Evolutionary conservation across 1,140 invertebrate species (phyloP).

Genomic region (Neodiprion lecontei): DNA sequence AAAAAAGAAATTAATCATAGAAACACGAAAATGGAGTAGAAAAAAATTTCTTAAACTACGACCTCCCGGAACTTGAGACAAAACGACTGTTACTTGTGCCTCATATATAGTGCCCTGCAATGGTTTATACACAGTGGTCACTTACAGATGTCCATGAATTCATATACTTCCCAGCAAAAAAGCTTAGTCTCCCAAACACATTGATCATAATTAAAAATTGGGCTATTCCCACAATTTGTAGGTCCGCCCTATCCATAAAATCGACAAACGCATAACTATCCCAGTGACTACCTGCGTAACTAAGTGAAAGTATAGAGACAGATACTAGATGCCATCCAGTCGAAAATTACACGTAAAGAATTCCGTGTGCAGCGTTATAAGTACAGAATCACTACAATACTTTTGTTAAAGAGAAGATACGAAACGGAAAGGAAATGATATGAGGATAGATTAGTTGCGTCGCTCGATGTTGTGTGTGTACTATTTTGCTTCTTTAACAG

Average conservation of each 20-base stretch:
- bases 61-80: background rate
- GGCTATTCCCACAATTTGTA: background rate
- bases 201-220: background rate
- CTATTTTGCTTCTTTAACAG: conserved; percentile 62
- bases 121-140: background rate
- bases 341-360: background rate
- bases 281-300: conserved; percentile 1
- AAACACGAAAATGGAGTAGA: no score
- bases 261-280: background rate
- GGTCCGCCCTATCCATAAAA: background rate
- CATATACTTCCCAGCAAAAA: background rate
- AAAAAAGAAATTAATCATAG: no score
- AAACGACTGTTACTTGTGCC: background rate
- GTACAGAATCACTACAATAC: background rate
- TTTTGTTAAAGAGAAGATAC: background rate
- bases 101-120: background rate
- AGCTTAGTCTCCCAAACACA: background rate
- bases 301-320: conserved; percentile 1
- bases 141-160: background rate
- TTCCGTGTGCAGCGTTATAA: background rate
- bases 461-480: conserved; percentile 60
- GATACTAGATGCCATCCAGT: background rate
- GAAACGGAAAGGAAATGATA: conserved; percentile 11
- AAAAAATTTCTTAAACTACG: background rate
- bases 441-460: conserved; percentile 47